These are phyloP conservation scores for Molanna angustata DNA, from an alignment of 2,888 invertebrate species.

Conservation along the genomic window DNA sequence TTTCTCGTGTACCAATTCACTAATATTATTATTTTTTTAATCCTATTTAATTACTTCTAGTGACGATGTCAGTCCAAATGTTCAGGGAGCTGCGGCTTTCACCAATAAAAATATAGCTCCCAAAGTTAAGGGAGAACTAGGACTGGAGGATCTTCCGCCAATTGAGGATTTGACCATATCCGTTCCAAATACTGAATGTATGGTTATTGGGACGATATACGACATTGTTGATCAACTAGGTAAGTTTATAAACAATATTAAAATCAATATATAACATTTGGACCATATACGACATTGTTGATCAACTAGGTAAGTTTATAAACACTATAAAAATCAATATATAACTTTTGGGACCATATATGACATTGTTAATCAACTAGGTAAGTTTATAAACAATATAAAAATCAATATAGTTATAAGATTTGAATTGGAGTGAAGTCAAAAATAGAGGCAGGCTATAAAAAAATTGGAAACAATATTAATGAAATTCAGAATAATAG, in stretches of 20 bases:
- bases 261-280: no score
- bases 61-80: slow-evolving; percentile 44
- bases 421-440: no score
- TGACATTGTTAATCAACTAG: slow-evolving; percentile 69
- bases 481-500: no score
- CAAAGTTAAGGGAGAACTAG: slow-evolving; percentile 56
- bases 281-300: no score
- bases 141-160: slow-evolving; percentile 71
- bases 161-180: slow-evolving; percentile 78
- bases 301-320: no score
- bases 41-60: slow-evolving; percentile 34
- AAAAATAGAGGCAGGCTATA: no score
- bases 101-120: slow-evolving; percentile 40
- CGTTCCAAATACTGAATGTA: slow-evolving; percentile 71
- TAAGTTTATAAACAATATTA: slow-evolving; percentile 41
- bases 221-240: slow-evolving; percentile 72
- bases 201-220: slow-evolving; percentile 68
- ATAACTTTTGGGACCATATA: slow-evolving; percentile 69
- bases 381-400: slow-evolving; percentile 46
- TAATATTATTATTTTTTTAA: no score
- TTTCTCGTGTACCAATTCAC: no score
- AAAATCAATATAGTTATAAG: no score
- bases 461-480: no score
- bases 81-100: slow-evolving; percentile 7
- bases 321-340: slow-evolving; percentile 72